Evolutionary conservation across 2,888 invertebrate species (phyloP).

Genomic region (Cephonodes hylas): DNA sequence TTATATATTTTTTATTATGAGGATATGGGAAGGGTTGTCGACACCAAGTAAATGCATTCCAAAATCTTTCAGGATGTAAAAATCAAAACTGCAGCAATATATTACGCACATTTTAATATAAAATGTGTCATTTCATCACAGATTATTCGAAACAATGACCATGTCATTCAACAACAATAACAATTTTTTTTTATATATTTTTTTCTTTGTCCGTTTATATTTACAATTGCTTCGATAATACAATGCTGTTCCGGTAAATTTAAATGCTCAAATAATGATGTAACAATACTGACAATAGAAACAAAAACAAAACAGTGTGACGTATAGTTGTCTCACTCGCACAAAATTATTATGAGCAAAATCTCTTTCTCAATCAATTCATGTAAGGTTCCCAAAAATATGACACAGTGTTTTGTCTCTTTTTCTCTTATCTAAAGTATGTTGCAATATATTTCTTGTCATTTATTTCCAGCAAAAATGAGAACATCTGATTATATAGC

Average conservation of each 20-base stretch:
- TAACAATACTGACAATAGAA: neutral
- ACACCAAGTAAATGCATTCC: slow-evolving; percentile 12
- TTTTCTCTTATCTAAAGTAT: neutral
- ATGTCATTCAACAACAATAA: slow-evolving; percentile 40
- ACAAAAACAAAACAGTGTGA: neutral
- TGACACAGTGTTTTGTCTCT: neutral
- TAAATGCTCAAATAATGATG: neutral
- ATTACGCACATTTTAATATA: slow-evolving; percentile 76
- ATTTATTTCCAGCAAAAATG: neutral
- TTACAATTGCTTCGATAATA: neutral
- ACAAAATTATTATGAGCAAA: neutral
- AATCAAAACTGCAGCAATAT: slow-evolving; percentile 62
- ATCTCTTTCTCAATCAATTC: neutral
- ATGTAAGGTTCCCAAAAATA: neutral
- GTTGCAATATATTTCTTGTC: neutral
- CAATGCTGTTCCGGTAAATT: neutral
- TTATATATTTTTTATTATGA: neutral
- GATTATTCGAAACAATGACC: slow-evolving; percentile 47
- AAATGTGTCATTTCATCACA: slow-evolving; percentile 71
- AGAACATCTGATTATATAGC: no score
- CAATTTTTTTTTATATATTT: neutral
- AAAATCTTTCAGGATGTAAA: slow-evolving; percentile 29
- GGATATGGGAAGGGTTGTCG: neutral
- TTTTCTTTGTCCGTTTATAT: neutral
- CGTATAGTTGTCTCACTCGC: neutral